Base-by-base conservation (phyloP, 2,888 invertebrate species). In the Camptogramma bilineatum region DNA sequence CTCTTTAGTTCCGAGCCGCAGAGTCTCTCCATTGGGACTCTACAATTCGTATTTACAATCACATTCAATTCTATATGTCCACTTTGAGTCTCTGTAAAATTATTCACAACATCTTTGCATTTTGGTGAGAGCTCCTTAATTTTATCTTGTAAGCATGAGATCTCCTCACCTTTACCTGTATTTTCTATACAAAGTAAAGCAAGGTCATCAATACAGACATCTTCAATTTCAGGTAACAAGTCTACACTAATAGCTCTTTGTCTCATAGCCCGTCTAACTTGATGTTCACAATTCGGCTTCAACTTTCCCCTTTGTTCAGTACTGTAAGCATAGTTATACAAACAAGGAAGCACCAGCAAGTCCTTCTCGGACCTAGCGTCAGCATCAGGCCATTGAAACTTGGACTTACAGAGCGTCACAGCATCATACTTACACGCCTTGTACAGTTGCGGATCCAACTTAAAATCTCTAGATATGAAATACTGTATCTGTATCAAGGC, bases 401-500 rank as follows among this genome's bases (percentile, higher is more conserved):
- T 96, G 0, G 97, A 97, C 78, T 96, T 95, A 82, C 99, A 99
- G 39, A 96, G 94, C 60, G 94, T 95, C 3, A 95, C 94, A 2
- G 99, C 99, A 91, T 99, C 99, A 69, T 95, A 95, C 77, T 96
- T 96, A 82, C 99, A 99, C 31, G 96, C 96, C 79, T 95, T 95
- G 82, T 97, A 99, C 48, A 99, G 90, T 74, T 96, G 96, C 0
- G 98, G 97, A 87, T 99, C 98, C 52, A 99, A 90, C 78, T 97
- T 98, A 84, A 98, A 99, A 89, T 99, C 98, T 76, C 99, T 95
- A 0, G 98, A 97, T 68, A 99, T 95, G 88, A 99, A 99, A 87
- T 99, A 99, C 83, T 99, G 99, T 78, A 99, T 98, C 88, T 99
- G 98, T 64, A 99, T 94, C 48, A 99, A 93, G 8, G 98, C 97